A percentile compares a stretch with the other conserved stretches of the same genome.
phyloP scores from a whole-genome alignment of 2,797 vertebrate genomes.

The Mus minutoides region DNA sequence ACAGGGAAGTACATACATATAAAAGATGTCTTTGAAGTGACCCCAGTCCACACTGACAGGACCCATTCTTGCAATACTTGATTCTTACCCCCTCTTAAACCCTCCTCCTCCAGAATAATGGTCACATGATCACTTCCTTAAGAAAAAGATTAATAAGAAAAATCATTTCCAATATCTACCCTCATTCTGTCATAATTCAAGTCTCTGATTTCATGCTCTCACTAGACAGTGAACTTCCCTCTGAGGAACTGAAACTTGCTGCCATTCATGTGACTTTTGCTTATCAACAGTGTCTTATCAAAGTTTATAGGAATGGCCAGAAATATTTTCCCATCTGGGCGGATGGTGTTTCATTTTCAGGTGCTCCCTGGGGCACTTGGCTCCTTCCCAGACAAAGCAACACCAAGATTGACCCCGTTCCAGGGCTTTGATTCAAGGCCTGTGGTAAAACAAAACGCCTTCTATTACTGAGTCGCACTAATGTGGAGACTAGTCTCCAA shows the following conservation, averaged over 20 bases:
- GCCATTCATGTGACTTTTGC: background rate
- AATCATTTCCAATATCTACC: background rate
- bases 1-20: rapidly evolving
- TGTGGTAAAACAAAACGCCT: background rate
- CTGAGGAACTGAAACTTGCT: background rate
- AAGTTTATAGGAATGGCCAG: background rate
- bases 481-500: background rate
- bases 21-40: background rate
- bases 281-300: constrained; percentile 8
- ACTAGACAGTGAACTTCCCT: constrained; percentile 3
- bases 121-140: background rate
- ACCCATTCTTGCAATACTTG: background rate
- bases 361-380: background rate
- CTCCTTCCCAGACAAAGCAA: constrained; percentile 24
- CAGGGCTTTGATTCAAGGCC: background rate
- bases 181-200: background rate
- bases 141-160: constrained; percentile 10
- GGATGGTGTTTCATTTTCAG: constrained; percentile 34
- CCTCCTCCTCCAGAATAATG: background rate
- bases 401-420: background rate
- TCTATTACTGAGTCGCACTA: background rate
- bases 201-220: background rate
- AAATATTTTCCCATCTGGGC: background rate
- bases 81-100: background rate
- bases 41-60: background rate